Base-by-base conservation (phyloP, 2,888 invertebrate species). In the Tetanocera ferruginea region DNA sequence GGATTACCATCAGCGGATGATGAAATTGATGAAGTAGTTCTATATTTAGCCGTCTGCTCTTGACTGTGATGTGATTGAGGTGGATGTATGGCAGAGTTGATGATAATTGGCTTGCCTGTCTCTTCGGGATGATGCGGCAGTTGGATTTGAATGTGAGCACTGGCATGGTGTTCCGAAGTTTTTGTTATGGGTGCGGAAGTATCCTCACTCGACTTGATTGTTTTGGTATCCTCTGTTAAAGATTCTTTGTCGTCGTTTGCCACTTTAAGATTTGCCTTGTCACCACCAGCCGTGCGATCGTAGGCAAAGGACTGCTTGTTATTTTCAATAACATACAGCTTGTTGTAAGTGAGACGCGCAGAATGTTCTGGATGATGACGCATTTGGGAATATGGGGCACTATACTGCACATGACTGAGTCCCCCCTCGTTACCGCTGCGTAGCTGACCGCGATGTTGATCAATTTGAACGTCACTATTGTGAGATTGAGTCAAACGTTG, bases 321-420 rank as follows among this genome's bases (percentile, higher is more conserved):
- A 28, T 67, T 60, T n/a, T 80, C 28, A 14, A 34, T 62, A 4
- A 49, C 6, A 55, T 62, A 75, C 17, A 60, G 28, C 8, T 74
- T 74, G 28, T 34, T 31, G 37, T 76, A 71, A 2, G 77, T 73
- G 8, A 85, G 34, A 3, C 85, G 81, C 3, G 82, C 81, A 0
- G 80, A 66, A 19, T 82, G 79, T 14, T 81, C 81, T 1, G 85
- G 83, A 72, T 83, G 79, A 73, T 83, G 84, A 3, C 87, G 83
- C 88, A 87, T 87, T 43, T 85, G 84, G 0, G 87, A 85, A 72
- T 87, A 87, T 2, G 88, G 87, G 3, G 87, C 86, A 79, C 87
- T 87, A 31, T 88, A 87, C 28, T 88, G 84, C 3, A 87, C 79
- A 6, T 52, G 69, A 25, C 78, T 79, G 2, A n/a, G n/a, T 23